phyloP scores from a whole-genome alignment of 2,113 vertebrate genomes.

The Nesoenas mayeri region DNA sequence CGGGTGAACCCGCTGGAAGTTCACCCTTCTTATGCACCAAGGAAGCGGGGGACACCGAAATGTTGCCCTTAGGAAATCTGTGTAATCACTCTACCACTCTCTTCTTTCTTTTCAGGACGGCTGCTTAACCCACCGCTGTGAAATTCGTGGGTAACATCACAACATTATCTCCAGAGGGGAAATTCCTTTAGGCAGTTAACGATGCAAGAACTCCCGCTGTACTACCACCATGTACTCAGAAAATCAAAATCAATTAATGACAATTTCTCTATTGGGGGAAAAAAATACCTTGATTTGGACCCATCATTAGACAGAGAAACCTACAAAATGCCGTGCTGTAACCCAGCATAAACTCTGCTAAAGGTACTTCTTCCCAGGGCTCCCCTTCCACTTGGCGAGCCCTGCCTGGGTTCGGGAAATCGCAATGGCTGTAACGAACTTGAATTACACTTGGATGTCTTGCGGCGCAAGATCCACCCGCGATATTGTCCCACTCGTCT shows the following conservation, averaged over 20 bases:
- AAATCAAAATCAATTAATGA: slow-evolving; percentile 3
- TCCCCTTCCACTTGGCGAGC: not conserved
- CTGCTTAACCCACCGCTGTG: not conserved
- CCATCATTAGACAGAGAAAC: not conserved
- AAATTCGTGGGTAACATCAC: not conserved
- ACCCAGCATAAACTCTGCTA: not conserved
- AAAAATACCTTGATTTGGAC: not conserved
- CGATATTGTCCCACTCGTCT: not conserved
- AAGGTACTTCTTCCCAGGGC: not conserved
- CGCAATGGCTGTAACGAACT: not conserved
- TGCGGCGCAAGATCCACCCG: not conserved
- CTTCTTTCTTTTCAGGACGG: not conserved
- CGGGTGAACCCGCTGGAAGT: not conserved
- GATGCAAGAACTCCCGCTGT: not conserved
- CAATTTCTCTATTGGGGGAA: not conserved
- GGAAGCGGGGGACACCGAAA: not conserved
- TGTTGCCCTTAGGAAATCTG: not conserved
- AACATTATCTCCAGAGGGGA: not conserved
- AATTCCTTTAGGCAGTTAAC: not conserved
- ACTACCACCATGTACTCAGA: not conserved
- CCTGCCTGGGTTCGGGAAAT: not conserved
- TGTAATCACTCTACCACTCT: not conserved
- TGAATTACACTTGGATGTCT: fast-evolving
- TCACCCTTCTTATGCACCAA: not conserved
- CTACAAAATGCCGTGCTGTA: not conserved